Evolutionary conservation across 1,140 invertebrate species (phyloP).

Genomic region (Calosoma granatense): DNA sequence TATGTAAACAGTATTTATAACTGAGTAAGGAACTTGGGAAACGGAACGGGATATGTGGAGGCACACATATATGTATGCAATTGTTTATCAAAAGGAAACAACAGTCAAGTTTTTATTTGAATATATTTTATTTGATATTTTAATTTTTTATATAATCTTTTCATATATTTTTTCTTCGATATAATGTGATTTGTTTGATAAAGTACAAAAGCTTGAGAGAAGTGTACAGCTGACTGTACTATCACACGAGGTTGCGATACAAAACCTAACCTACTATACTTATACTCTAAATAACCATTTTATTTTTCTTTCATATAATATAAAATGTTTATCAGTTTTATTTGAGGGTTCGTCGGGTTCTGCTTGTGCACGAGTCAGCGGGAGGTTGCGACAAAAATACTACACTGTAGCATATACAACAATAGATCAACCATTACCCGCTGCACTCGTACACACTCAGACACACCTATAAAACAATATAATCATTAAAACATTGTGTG

Average conservation of each 20-base stretch:
- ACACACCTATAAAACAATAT: conserved; percentile 8
- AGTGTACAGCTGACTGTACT: conserved; percentile 6
- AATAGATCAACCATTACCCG: too few species aligned
- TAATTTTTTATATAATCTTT: conserved; percentile 5
- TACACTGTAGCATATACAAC: too few species aligned
- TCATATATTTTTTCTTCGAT: conserved; percentile 4
- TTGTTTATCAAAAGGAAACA: background rate
- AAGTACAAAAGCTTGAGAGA: conserved; percentile 9
- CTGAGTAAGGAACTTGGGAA: background rate
- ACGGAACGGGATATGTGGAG: too few species aligned
- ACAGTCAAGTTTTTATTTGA: background rate
- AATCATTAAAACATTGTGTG: background rate
- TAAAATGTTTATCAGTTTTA: conserved; percentile 3
- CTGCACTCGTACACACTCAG: too few species aligned
- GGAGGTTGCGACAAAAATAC: too few species aligned
- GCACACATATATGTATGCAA: too few species aligned
- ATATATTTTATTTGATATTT: conserved; percentile 8
- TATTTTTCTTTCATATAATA: conserved; percentile 1
- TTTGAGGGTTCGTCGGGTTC: background rate
- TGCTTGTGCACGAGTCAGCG: too few species aligned
- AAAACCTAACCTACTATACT: conserved; percentile 6
- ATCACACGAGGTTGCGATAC: conserved; percentile 8
- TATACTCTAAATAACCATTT: conserved; percentile 6
- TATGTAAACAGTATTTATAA: too few species aligned
- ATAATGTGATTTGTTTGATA: conserved; percentile 8